phyloP scores from a whole-genome alignment of 2,888 invertebrate genomes.

The Amiota communis region DNA sequence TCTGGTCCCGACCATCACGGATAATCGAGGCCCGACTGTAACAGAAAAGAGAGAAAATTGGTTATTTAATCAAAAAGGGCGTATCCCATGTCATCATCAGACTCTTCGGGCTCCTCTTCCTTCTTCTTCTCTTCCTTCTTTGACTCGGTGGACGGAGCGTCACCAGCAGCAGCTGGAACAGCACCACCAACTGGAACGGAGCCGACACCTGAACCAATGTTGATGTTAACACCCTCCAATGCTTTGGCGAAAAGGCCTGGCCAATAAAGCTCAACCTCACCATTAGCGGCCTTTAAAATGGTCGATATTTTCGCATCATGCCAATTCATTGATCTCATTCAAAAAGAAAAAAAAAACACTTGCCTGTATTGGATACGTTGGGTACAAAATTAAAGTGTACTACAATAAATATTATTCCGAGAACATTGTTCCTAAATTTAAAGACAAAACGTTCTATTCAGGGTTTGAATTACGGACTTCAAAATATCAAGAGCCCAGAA shows the following conservation, averaged over 20 bases:
- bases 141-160: slow-evolving; percentile 72
- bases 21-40: too few relatives aligned
- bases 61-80: slow-evolving; percentile 75
- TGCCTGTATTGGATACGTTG: too few relatives aligned
- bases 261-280: slow-evolving; percentile 99
- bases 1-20: too few relatives aligned
- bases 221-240: slow-evolving; percentile 93
- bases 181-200: slow-evolving; percentile 84
- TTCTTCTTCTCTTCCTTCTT: slow-evolving; percentile 78
- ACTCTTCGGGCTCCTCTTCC: slow-evolving; percentile 82
- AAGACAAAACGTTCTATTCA: too few relatives aligned
- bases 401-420: too few relatives aligned
- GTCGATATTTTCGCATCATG: slow-evolving; percentile 83
- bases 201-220: slow-evolving; percentile 93
- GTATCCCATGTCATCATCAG: slow-evolving; percentile 92
- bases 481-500: too few relatives aligned
- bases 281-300: slow-evolving; percentile 96
- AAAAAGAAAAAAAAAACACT: too few relatives aligned
- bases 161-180: slow-evolving; percentile 77
- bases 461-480: too few relatives aligned
- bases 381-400: too few relatives aligned
- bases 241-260: slow-evolving; percentile 98
- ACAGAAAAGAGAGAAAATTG: too few relatives aligned
- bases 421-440: too few relatives aligned
- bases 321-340: too few relatives aligned